A percentile compares a stretch with the other conserved stretches of the same genome.
Conservation (phyloP, 2,113 vertebrate species). For the Hyperopisus bebe region DNA sequence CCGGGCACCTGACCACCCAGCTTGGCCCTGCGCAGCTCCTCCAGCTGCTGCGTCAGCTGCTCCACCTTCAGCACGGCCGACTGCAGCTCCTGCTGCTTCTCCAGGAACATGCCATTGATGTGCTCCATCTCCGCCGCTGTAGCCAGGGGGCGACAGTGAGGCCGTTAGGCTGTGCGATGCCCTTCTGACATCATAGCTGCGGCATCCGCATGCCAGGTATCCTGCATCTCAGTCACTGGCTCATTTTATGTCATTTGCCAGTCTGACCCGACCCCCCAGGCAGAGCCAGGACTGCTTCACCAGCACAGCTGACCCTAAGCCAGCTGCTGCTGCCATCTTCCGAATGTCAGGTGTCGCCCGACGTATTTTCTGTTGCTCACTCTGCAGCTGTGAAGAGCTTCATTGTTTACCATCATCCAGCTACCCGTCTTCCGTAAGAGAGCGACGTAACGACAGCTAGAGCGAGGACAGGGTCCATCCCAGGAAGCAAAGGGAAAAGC, state of each 20-base stretch:
- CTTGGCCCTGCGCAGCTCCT: constrained; percentile 86
- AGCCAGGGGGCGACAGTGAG: not conserved
- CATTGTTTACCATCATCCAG: not conserved
- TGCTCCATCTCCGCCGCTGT: constrained; percentile 94
- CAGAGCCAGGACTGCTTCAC: not conserved
- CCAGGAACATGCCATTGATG: constrained; percentile 91
- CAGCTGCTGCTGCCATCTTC: not conserved
- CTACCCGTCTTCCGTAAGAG: not conserved
- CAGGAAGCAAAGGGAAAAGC: not conserved
- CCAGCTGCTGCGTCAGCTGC: constrained; percentile 89
- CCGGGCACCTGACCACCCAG: constrained; percentile 77
- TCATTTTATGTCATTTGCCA: not conserved
- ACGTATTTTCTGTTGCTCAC: not conserved
- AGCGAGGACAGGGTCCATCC: not conserved
- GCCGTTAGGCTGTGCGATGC: not conserved
- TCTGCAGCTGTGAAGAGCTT: not conserved
- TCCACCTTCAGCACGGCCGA: constrained; percentile 88
- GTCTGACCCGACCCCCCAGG: not conserved
- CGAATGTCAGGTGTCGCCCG: not conserved
- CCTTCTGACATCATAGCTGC: not conserved
- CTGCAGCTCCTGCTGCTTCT: constrained; percentile 94
- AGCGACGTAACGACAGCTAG: not conserved
- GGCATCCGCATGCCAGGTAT: not conserved
- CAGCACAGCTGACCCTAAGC: not conserved
- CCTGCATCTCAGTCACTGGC: not conserved